Percentiles rank a stretch among this genome's conserved stretches.
Conservation (phyloP, 2,113 vertebrate species). For the Prionailurus viverrinus region DNA sequence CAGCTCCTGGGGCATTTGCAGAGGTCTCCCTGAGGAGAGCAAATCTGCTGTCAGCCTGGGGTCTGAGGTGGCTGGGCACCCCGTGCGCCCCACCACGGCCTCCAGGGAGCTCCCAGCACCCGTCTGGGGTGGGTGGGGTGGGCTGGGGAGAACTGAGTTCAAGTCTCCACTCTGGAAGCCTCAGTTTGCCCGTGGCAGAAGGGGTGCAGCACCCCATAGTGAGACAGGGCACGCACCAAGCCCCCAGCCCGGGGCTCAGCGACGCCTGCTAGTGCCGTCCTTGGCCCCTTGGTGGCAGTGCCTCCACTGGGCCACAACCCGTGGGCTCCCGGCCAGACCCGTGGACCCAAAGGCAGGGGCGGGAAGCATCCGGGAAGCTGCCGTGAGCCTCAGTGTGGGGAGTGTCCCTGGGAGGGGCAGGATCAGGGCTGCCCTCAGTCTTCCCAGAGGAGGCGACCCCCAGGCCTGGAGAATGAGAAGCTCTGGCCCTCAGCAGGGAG, state of each 20-base stretch:
- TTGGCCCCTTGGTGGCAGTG: background rate
- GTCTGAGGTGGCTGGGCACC: background rate
- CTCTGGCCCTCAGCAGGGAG: background rate
- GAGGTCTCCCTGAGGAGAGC: background rate
- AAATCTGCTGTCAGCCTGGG: background rate
- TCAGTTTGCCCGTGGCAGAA: background rate
- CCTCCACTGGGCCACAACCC: background rate
- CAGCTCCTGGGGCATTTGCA: background rate
- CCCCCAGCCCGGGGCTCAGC: rapidly evolving
- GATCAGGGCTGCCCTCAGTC: background rate
- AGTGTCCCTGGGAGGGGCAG: background rate
- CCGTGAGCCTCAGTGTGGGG: no score
- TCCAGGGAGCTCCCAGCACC: background rate
- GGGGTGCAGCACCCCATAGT: rapidly evolving
- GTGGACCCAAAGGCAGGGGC: background rate
- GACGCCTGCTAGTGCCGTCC: background rate
- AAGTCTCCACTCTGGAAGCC: background rate
- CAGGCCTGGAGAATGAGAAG: background rate
- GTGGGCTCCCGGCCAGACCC: background rate
- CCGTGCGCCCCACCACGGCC: rapidly evolving
- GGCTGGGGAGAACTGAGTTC: background rate
- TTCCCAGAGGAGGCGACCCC: background rate
- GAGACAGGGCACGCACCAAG: rapidly evolving
- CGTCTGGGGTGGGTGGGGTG: background rate
- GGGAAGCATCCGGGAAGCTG: no score